phyloP scores from a whole-genome alignment of 1,140 invertebrate genomes.

The Micrasema longulum region DNA sequence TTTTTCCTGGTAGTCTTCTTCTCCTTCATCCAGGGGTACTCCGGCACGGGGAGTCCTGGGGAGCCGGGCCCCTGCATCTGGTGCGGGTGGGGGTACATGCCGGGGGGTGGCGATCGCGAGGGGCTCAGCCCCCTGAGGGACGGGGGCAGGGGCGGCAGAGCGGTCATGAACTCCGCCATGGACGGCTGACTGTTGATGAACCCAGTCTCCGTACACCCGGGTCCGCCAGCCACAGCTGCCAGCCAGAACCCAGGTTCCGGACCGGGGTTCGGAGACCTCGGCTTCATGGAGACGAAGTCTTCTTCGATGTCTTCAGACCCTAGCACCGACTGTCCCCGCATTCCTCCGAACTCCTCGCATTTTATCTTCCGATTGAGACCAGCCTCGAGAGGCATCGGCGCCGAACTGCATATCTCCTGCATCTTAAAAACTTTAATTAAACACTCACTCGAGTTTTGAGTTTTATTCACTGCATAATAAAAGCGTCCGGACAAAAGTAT shows the following conservation, averaged over 20 bases:
- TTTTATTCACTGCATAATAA: slow-evolving; percentile 4
- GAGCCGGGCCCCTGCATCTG: slow-evolving; percentile 72
- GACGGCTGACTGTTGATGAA: slow-evolving; percentile 93
- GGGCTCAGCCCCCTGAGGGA: slow-evolving; percentile 68
- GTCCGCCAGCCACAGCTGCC: slow-evolving; percentile 63
- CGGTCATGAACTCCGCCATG: slow-evolving; percentile 93
- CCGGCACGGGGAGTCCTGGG: slow-evolving; percentile 83
- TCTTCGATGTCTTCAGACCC: slow-evolving; percentile 68
- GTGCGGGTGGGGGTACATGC: slow-evolving; percentile 71
- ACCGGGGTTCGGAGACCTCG: slow-evolving; percentile 61
- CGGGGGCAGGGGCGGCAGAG: slow-evolving; percentile 77
- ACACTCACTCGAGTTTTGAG: background rate
- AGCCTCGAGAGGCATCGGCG: slow-evolving; percentile 65
- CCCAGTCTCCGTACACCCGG: slow-evolving; percentile 79
- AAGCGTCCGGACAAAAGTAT: too few relatives aligned
- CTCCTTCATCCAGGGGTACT: slow-evolving; percentile 98
- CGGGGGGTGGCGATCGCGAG: slow-evolving; percentile 63
- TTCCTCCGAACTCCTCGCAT: slow-evolving; percentile 65
- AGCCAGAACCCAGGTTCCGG: slow-evolving; percentile 67
- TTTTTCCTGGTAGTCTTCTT: slow-evolving; percentile 94
- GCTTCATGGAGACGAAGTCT: slow-evolving; percentile 65
- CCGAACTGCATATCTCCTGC: slow-evolving; percentile 69
- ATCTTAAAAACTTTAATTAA: slow-evolving; percentile 54
- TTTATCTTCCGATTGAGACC: slow-evolving; percentile 68
- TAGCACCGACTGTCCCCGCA: slow-evolving; percentile 62